Base-by-base conservation (phyloP, 2,797 vertebrate species). In the Takifugu ocellatus region DNA sequence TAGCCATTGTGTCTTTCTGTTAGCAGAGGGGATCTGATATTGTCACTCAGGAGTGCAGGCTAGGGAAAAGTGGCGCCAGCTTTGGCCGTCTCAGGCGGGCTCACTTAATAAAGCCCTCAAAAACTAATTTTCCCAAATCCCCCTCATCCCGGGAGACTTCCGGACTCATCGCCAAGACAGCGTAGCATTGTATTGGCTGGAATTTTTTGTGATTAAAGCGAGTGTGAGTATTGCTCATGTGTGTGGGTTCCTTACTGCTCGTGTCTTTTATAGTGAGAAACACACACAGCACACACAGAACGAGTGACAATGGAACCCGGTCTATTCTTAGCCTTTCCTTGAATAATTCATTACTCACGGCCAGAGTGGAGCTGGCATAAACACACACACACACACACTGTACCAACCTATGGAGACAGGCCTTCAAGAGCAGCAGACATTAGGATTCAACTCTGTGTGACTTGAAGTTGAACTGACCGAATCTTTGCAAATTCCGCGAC, bases 281-380 rank as follows among this genome's bases (percentile, higher is more conserved):
- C 14, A 54, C 51, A 53, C 59, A 59, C 36, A 50, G 33, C 26
- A 52, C 12, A 55, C 29, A 52, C 43, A 36, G 25, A 51, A 31
- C 69, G 53, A 74, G 50, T 54, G 65, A 65, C 36, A 43, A 64
- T n/a, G 66, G 63, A 79, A 72, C 63, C 61, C 56, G 42, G 60
- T 68, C 82, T 91, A 91, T 89, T 90, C 72, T 86, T 90, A 84
- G 87, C 62, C 58, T 56, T 63, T 1, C 56, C 72, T 70, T 92
- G 77, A 91, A 91, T 91, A 88, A 91, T 91, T 76, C 73, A 90
- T 89, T 54, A 75, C 63, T 73, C 76, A 66, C 72, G 84, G 77
- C 62, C 46, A 61, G 60, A 65, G 50, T 59, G 48, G 68, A 72
- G 55, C 66, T 56, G 53, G 31, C 55, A 53, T 27, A 15, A 44